phyloP scores from a whole-genome alignment of 2,113 vertebrate genomes.

The Solea solea region DNA sequence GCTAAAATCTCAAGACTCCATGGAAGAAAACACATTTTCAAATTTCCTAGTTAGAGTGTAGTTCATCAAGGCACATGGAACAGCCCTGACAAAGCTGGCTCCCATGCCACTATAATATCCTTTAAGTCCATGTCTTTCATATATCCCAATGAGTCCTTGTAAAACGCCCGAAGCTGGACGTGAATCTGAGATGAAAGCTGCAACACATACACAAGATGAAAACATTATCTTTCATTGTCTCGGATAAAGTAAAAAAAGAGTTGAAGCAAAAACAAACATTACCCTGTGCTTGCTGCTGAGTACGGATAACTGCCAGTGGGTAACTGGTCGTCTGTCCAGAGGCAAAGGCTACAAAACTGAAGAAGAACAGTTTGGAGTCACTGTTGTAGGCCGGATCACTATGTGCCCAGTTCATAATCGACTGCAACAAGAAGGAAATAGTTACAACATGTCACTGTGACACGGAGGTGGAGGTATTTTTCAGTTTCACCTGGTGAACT shows the following conservation, averaged over 20 bases:
- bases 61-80: conserved; percentile 80
- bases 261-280: neutral
- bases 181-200: conserved; percentile 72
- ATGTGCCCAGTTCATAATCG: conserved; percentile 79
- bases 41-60: conserved; percentile 76
- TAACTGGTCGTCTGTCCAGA: conserved; percentile 80
- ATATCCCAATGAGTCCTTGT: conserved; percentile 70
- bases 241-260: neutral
- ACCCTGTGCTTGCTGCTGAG: conserved; percentile 81
- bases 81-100: conserved; percentile 77
- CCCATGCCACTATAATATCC: conserved; percentile 82
- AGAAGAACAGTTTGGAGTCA: conserved; percentile 78
- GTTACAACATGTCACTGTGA: neutral
- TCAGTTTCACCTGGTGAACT: conserved; percentile 76
- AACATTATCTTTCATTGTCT: neutral
- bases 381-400: conserved; percentile 71
- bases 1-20: conserved; percentile 32
- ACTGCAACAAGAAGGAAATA: conserved; percentile 57
- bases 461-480: neutral
- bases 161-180: conserved; percentile 42
- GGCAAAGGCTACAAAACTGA: conserved; percentile 81
- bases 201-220: conserved; percentile 48
- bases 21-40: conserved; percentile 65
- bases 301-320: conserved; percentile 79
- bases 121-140: conserved; percentile 70